phyloP scores from a whole-genome alignment of 2,797 vertebrate genomes.

The Microctenopoma lineatum region DNA sequence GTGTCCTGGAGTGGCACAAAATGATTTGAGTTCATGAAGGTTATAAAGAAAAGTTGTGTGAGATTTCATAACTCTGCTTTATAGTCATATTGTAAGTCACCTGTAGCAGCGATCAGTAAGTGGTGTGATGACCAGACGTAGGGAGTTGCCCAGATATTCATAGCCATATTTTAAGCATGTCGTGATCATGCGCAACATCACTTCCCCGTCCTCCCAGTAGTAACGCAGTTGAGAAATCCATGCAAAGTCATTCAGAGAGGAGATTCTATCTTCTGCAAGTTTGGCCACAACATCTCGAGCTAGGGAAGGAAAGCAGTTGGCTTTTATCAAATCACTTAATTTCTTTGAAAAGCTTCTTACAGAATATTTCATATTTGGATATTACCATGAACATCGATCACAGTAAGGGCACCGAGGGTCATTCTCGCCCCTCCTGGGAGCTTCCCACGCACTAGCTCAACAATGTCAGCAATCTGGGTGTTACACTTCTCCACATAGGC shows the following conservation, averaged over 20 bases:
- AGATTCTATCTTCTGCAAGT: conserved; percentile 83
- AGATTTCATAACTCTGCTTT: neutral
- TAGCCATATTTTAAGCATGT: conserved; percentile 92
- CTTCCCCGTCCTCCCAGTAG: conserved; percentile 88
- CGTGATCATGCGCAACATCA: conserved; percentile 92
- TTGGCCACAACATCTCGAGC: conserved; percentile 88
- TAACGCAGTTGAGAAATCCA: conserved; percentile 96
- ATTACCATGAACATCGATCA: conserved; percentile 95
- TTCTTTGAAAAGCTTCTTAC: conserved; percentile 1
- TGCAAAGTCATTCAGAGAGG: conserved; percentile 89
- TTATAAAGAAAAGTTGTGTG: neutral
- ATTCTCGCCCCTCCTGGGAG: conserved; percentile 90
- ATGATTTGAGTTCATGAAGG: neutral
- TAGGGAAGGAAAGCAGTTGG: conserved; percentile 52
- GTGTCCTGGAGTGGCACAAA: conserved; percentile 81
- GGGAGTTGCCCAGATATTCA: conserved; percentile 94
- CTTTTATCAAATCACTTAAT: neutral
- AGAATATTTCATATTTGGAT: neutral
- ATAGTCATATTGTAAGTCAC: conserved; percentile 69
- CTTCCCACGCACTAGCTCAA: conserved; percentile 91
- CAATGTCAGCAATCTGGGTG: conserved; percentile 89
- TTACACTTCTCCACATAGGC: conserved; percentile 90
- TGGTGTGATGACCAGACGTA: conserved; percentile 92
- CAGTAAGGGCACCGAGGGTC: conserved; percentile 91
- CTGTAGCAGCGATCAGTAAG: conserved; percentile 95